Evolutionary conservation across 2,113 vertebrate species (phyloP).

Genomic region (Phyllopteryx taeniolatus): DNA sequence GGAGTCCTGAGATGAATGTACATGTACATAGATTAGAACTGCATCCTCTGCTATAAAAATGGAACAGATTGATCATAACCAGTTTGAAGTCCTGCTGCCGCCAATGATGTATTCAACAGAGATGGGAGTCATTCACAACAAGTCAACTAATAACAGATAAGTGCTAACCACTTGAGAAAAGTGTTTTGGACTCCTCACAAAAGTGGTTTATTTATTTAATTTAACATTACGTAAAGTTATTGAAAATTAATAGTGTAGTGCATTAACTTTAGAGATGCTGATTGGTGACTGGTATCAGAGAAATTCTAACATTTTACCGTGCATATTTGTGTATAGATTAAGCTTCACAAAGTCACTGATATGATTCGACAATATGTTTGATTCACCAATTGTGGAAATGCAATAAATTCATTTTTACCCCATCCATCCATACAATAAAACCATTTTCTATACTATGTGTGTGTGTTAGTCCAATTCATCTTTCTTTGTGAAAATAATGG

Average conservation of each 20-base stretch:
- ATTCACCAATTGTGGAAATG: background rate
- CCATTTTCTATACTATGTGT: no score
- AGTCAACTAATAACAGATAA: background rate
- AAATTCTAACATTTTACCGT: no score
- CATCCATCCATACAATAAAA: no score
- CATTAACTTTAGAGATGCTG: no score
- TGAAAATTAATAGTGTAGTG: no score
- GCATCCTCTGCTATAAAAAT: background rate
- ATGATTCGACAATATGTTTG: background rate
- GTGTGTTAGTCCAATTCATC: background rate
- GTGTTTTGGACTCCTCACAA: background rate
- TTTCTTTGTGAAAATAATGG: background rate
- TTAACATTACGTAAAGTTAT: no score
- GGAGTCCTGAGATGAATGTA: no score
- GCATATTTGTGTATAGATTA: no score
- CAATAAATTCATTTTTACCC: no score
- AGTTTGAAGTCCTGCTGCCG: background rate
- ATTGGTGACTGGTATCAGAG: no score
- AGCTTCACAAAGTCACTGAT: background rate
- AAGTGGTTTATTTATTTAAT: background rate
- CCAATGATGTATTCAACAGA: background rate
- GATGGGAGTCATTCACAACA: background rate
- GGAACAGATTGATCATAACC: background rate
- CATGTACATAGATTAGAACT: background rate
- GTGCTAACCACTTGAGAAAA: background rate